Evolutionary conservation across 2,888 invertebrate species (phyloP).

Genomic region (Scelioninae gen. 1): DNA sequence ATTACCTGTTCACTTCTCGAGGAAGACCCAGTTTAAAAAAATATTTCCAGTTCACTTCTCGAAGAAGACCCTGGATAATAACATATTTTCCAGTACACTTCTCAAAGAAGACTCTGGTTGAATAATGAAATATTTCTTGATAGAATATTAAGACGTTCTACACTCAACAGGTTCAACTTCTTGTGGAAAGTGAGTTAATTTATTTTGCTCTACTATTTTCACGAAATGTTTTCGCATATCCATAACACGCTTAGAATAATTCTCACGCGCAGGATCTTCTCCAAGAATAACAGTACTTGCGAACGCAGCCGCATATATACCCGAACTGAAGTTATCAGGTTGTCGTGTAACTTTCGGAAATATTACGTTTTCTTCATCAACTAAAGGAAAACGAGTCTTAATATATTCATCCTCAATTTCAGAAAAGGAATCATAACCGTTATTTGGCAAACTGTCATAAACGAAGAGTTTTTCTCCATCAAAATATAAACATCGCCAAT

Average conservation of each 20-base stretch:
- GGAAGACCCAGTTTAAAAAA: too few relatives aligned
- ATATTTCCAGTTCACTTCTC: too few relatives aligned
- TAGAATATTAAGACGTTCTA: too few relatives aligned
- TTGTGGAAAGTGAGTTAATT: background rate
- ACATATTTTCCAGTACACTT: too few relatives aligned
- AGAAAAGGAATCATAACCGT: background rate
- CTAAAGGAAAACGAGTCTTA: background rate
- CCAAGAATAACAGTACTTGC: background rate
- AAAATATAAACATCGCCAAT: slow-evolving; percentile 3
- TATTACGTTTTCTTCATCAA: background rate
- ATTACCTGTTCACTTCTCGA: too few relatives aligned
- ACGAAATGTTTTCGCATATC: slow-evolving; percentile 5
- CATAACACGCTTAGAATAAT: background rate
- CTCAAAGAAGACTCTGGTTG: too few relatives aligned
- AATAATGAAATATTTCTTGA: too few relatives aligned
- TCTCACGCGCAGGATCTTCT: background rate
- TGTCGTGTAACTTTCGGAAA: slow-evolving; percentile 35
- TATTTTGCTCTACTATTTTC: background rate
- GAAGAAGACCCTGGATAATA: too few relatives aligned
- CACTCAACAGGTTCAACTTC: too few relatives aligned
- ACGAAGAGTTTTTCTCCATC: background rate
- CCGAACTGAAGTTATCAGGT: slow-evolving; percentile 60
- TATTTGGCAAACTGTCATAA: slow-evolving; percentile 21
- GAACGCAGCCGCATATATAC: slow-evolving; percentile 14
- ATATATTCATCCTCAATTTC: background rate